Evolutionary conservation across 2,113 vertebrate species (phyloP), one percentile per base, ranked within the genome.

Genomic region (Porphyrio hochstetteri): DNA sequence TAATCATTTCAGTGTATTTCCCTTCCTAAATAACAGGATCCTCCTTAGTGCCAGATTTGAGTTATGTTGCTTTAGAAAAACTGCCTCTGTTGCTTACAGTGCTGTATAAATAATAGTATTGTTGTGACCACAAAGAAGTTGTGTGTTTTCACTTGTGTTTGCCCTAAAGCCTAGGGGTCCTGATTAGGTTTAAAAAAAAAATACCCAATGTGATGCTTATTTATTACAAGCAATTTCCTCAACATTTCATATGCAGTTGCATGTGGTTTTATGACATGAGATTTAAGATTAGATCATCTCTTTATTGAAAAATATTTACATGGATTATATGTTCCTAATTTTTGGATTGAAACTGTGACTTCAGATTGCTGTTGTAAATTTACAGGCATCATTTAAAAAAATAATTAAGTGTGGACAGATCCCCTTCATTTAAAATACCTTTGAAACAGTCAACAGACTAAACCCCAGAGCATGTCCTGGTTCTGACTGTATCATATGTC

Each of bases 1-100:
- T 95, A 93, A 95, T 95, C 1, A 67, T 90, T 63, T 86, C 24
- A 36, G 44, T 72, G 31, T 81, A 53, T 82, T 88, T 93, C 60
- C 17, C 23, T 95, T 82, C 70, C n/a, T 65, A 83, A 40, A 40
- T 72, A 83, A n/a, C 16, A 50, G 40, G 17, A 67, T 60, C 53
- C 9, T 56, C 16, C 12, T 64, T 90, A 29, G 13, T 91, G 33
- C 48, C 28, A 21, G 42, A 36, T 57, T 77, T 74, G 28, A 80
- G 16, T 78, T 76, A 33, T 7, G 11, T 67, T 57, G 46, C 50
- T 92, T 86, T 85, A 71, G 63, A 92, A 83, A 61, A 64, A 40
- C 16, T 36, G 0, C 38, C 9, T 72, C 18, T 44, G 27, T 70
- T 86, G 33, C 40, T 71, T 11, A 50, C 7, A 48, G 7, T 86